phyloP scores from a whole-genome alignment of 2,797 vertebrate genomes.

The Choloepus didactylus region DNA sequence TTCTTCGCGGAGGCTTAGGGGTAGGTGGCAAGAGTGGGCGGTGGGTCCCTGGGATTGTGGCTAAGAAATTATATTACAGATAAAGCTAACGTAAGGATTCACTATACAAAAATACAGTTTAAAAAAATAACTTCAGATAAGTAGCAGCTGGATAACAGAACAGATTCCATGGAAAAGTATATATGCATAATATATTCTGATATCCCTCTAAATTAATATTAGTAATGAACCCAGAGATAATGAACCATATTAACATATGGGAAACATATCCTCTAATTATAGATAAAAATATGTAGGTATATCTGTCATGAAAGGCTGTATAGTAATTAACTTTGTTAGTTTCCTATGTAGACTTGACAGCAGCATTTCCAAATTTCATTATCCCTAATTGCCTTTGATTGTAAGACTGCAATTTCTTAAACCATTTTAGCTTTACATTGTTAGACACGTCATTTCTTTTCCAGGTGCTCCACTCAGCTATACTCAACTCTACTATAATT shows the following conservation, averaged over 20 bases:
- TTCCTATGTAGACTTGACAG: not conserved
- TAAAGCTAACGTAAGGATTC: constrained; percentile 55
- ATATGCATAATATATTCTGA: not conserved
- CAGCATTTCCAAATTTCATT: constrained; percentile 12
- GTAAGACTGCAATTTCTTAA: not conserved
- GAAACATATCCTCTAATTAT: not conserved
- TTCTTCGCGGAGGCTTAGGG: constrained; percentile 86
- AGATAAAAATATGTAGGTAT: not conserved
- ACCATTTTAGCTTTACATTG: not conserved
- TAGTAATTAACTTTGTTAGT: not conserved
- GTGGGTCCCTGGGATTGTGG: constrained; percentile 77
- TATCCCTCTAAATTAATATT: not conserved
- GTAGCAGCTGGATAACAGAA: not conserved
- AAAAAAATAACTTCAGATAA: not conserved
- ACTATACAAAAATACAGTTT: not conserved
- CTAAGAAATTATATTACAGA: constrained; percentile 82
- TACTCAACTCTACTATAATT: not conserved
- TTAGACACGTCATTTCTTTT: constrained; percentile 3
- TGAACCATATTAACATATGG: not conserved
- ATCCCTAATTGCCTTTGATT: not conserved
- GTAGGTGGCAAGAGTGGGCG: constrained; percentile 80
- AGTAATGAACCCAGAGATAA: not conserved
- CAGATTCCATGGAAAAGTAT: constrained; percentile 1
- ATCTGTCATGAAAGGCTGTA: not conserved
- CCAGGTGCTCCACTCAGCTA: rapidly evolving